A percentile compares a stretch with the other conserved stretches of the same genome.
Conservation (phyloP, 2,113 vertebrate genomes). For the Megaceryle torquata region DNA sequence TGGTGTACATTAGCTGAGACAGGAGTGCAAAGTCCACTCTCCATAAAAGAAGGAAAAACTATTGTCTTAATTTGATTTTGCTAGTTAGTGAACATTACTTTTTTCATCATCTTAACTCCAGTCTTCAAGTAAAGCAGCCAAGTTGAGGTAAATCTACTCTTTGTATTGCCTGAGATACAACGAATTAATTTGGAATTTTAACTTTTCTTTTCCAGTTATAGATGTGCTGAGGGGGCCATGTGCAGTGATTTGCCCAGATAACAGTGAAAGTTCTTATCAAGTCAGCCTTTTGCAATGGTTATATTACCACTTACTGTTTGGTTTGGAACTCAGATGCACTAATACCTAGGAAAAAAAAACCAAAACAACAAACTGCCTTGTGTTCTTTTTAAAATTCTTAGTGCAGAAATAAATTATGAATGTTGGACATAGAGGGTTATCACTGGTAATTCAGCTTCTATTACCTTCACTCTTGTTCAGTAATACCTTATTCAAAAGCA, state of each 20-base stretch:
- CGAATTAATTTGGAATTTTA: background rate
- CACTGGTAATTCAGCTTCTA: background rate
- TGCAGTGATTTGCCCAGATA: background rate
- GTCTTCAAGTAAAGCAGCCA: background rate
- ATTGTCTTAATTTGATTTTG: background rate
- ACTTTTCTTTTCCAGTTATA: background rate
- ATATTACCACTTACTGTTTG: background rate
- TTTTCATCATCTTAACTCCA: background rate
- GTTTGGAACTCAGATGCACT: fast-evolving
- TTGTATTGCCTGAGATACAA: background rate
- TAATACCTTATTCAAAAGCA: background rate
- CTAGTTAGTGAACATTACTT: background rate
- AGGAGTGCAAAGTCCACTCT: background rate
- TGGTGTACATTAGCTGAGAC: background rate
- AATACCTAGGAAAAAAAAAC: background rate
- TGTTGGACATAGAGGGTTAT: background rate
- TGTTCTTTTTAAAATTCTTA: background rate
- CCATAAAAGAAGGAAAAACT: background rate
- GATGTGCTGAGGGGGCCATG: background rate
- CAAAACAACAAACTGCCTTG: fast-evolving
- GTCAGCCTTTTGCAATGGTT: background rate
- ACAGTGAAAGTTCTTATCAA: background rate
- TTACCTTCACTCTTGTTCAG: background rate
- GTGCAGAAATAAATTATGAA: background rate
- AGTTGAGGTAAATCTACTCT: background rate